Conservation (phyloP, 2,888 invertebrate genomes). For the Gymnocheta viridis region DNA sequence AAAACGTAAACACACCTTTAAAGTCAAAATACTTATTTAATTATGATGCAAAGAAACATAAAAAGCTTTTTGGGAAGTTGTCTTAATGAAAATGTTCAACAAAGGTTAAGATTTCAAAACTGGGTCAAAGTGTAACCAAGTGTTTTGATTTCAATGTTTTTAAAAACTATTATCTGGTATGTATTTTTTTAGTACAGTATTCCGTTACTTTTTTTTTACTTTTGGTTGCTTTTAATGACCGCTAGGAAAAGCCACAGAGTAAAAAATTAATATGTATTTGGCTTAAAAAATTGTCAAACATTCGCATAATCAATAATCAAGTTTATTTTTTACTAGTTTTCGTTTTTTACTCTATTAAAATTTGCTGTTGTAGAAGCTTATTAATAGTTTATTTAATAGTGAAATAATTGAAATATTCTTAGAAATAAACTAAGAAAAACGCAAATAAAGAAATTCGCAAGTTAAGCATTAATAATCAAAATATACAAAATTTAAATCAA, state of each 20-base stretch:
- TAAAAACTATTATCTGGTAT: not conserved
- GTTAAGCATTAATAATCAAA: not conserved
- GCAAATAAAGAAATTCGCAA: not conserved
- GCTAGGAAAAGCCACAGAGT: not conserved
- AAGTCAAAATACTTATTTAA: conserved; percentile 14
- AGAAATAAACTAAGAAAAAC: not conserved
- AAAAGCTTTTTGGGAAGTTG: conserved; percentile 2
- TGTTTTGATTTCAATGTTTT: not conserved
- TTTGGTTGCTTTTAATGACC: not conserved
- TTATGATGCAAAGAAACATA: not conserved
- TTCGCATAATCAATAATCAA: conserved; percentile 5
- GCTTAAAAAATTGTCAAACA: not conserved
- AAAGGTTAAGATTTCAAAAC: not conserved
- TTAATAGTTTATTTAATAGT: not conserved
- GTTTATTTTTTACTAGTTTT: no score
- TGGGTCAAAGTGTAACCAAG: conserved; percentile 29
- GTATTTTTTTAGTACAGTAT: not conserved
- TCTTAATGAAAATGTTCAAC: not conserved
- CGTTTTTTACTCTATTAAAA: not conserved
- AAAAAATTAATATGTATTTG: not conserved
- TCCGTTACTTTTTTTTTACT: not conserved
- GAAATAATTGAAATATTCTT: not conserved
- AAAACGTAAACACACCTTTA: conserved; percentile 48
- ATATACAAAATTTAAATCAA: not conserved
- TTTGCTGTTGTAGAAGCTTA: not conserved